Evolutionary conservation across 2,113 vertebrate species (phyloP).

Genomic region (Halichoeres trimaculatus): DNA sequence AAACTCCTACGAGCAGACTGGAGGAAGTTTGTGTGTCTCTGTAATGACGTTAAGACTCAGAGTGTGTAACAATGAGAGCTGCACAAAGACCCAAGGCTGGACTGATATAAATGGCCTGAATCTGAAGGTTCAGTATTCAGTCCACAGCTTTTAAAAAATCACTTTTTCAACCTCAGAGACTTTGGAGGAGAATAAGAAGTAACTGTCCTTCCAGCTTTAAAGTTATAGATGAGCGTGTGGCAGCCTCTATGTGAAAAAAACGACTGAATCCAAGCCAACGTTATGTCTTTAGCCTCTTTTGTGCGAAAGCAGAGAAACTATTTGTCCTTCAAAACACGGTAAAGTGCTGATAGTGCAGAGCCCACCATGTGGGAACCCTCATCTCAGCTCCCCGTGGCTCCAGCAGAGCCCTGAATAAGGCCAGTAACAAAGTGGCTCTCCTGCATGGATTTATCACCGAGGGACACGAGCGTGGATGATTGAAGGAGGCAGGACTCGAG

Average conservation of each 20-base stretch:
- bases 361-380: constrained; percentile 6
- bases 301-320: constrained; percentile 3
- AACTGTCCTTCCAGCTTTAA: not conserved
- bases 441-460: constrained; percentile 5
- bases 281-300: constrained; percentile 28
- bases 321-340: constrained; percentile 29
- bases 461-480: not conserved
- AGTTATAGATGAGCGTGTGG: constrained; percentile 1
- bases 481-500: not conserved
- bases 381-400: constrained; percentile 15
- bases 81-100: not conserved
- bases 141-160: constrained; percentile 20
- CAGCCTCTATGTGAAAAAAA: not conserved
- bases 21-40: constrained; percentile 13
- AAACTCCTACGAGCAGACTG: not conserved
- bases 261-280: constrained; percentile 10
- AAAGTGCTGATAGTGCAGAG: constrained; percentile 29
- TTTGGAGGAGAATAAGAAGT: constrained; percentile 5
- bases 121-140: not conserved
- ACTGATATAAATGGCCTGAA: not conserved
- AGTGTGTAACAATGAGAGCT: constrained; percentile 14
- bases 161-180: constrained; percentile 8
- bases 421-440: not conserved
- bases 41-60: constrained; percentile 10
- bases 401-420: constrained; percentile 22